These are phyloP conservation scores for Podargus strigoides DNA, from an alignment of 2,797 vertebrate species.

Conservation along the genomic window DNA sequence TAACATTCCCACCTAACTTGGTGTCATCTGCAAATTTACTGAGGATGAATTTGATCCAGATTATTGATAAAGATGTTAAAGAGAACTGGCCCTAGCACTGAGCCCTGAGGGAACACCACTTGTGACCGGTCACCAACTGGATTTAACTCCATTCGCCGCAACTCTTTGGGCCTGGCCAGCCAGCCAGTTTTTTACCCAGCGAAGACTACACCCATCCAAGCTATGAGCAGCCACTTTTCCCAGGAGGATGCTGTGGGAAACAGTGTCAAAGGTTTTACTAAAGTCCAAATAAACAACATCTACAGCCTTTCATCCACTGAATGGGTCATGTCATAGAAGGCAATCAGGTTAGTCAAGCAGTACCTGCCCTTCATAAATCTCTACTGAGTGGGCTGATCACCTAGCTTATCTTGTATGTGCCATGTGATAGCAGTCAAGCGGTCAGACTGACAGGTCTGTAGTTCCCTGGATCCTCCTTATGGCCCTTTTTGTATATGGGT, in stretches of 20 bases:
- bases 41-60: neutral
- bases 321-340: neutral
- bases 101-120: neutral
- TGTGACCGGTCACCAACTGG: accelerated
- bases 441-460: neutral
- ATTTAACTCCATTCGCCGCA: neutral
- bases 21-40: neutral
- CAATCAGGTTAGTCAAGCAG: neutral
- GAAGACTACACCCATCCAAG: neutral
- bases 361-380: neutral
- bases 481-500: neutral
- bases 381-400: neutral
- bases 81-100: accelerated
- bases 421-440: accelerated
- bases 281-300: neutral
- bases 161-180: neutral
- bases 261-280: neutral
- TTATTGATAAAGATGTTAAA: neutral
- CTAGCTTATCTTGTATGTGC: neutral
- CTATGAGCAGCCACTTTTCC: neutral
- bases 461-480: neutral
- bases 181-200: neutral
- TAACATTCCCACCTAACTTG: neutral
- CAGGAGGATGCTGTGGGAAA: neutral
- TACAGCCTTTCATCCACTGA: neutral